phyloP scores from a whole-genome alignment of 2,113 vertebrate species.

The Paradisaea rubra region DNA sequence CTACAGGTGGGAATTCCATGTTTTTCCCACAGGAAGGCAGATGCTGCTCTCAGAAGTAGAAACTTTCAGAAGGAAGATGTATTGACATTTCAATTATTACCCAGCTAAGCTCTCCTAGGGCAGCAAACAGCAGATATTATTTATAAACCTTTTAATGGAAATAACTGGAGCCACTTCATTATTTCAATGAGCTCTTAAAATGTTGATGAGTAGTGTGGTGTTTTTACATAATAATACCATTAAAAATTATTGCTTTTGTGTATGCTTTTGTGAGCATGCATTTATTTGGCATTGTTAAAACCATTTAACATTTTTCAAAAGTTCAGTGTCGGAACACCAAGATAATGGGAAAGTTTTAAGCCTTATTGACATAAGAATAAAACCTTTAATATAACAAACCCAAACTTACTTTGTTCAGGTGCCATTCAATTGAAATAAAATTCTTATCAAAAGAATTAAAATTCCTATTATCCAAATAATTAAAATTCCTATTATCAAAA shows the following conservation, averaged over 20 bases:
- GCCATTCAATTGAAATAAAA: background rate
- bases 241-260: constrained; percentile 4
- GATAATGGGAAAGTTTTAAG: constrained; percentile 32
- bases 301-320: constrained; percentile 5
- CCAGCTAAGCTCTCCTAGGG: background rate
- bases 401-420: background rate
- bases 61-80: background rate
- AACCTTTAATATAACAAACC: background rate
- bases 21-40: background rate
- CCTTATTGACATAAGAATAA: background rate
- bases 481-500: background rate
- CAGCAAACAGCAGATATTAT: constrained; percentile 29
- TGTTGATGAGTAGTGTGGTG: constrained; percentile 34
- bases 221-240: constrained; percentile 27
- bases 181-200: constrained; percentile 60
- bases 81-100: constrained; percentile 10
- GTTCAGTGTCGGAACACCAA: background rate
- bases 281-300: constrained; percentile 12
- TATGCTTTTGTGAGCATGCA: background rate
- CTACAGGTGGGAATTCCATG: background rate
- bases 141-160: constrained; percentile 55
- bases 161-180: constrained; percentile 50
- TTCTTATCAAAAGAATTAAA: background rate
- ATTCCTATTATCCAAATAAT: background rate
- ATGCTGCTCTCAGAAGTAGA: background rate